A percentile compares a stretch with the other conserved stretches of the same genome.
These are phyloP conservation scores for Pangasius mekongensis DNA, from an alignment of 2,797 vertebrate species.

Conservation along the genomic window DNA sequence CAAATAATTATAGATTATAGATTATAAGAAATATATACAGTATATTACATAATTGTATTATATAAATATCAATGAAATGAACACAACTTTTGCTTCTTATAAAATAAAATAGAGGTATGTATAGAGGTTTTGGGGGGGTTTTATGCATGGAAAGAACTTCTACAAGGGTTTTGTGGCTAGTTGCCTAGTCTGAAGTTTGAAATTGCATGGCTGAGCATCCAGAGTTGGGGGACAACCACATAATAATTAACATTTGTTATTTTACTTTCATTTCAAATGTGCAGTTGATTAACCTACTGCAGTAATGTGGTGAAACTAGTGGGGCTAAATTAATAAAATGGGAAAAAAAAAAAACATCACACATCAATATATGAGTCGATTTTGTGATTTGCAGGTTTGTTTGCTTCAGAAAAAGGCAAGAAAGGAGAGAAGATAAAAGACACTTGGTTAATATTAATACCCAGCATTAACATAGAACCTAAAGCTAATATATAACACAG, in stretches of 20 bases:
- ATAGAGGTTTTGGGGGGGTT: not conserved
- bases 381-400: not conserved
- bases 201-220: not conserved
- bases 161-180: not conserved
- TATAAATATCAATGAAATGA: not conserved
- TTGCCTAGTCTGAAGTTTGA: not conserved
- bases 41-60: not conserved
- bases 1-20: not conserved
- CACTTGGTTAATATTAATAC: constrained; percentile 19
- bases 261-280: not conserved
- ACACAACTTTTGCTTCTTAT: not conserved
- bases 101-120: not conserved
- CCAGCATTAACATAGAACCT: constrained; percentile 37
- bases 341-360: not conserved
- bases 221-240: not conserved
- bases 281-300: not conserved
- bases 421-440: not conserved
- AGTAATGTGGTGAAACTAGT: not conserved
- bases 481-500: constrained; percentile 41
- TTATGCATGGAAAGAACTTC: not conserved
- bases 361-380: not conserved
- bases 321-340: not conserved
- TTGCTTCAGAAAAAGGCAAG: not conserved
- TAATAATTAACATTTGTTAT: not conserved
- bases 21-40: not conserved